Conservation (phyloP, 2,888 invertebrate species). For the Choreutis nemorana region DNA sequence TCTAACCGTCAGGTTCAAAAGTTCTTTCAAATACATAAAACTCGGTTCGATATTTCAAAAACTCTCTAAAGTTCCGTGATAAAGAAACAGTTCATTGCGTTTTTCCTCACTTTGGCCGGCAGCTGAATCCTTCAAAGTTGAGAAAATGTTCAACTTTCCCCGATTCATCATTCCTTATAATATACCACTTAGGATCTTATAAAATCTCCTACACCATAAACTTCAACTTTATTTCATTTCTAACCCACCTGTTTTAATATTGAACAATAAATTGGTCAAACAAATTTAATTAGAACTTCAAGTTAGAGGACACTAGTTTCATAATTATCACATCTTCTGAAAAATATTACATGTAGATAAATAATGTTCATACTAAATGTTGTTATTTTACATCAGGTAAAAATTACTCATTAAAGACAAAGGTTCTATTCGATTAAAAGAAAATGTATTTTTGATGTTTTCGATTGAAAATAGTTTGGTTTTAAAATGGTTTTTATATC, state of each 20-base stretch:
- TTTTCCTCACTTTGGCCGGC: slow-evolving; percentile 36
- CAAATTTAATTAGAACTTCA: too few relatives aligned
- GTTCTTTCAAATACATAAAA: too few relatives aligned
- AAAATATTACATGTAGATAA: too few relatives aligned
- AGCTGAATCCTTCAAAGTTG: slow-evolving; percentile 38
- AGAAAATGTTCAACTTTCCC: slow-evolving; percentile 39
- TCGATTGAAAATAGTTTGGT: too few relatives aligned
- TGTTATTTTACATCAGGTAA: slow-evolving; percentile 4
- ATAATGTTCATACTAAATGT: slow-evolving; percentile 1
- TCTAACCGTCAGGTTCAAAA: too few relatives aligned
- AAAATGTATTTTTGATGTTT: too few relatives aligned
- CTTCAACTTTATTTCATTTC: slow-evolving; percentile 37
- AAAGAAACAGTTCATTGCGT: slow-evolving; percentile 52
- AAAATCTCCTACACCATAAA: slow-evolving; percentile 46
- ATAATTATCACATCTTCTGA: too few relatives aligned
- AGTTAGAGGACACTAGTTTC: too few relatives aligned
- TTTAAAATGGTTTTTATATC: too few relatives aligned
- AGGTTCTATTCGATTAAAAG: slow-evolving; percentile 6
- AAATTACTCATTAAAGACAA: slow-evolving; percentile 3
- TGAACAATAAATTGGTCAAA: too few relatives aligned
- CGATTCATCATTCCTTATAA: slow-evolving; percentile 47
- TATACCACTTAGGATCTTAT: slow-evolving; percentile 36
- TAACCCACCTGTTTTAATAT: too few relatives aligned
- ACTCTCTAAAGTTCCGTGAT: slow-evolving; percentile 40
- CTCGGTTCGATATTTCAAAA: slow-evolving; percentile 45